Evolutionary conservation across 2,797 vertebrate species (phyloP).

Genomic region (Antennarius maculatus): DNA sequence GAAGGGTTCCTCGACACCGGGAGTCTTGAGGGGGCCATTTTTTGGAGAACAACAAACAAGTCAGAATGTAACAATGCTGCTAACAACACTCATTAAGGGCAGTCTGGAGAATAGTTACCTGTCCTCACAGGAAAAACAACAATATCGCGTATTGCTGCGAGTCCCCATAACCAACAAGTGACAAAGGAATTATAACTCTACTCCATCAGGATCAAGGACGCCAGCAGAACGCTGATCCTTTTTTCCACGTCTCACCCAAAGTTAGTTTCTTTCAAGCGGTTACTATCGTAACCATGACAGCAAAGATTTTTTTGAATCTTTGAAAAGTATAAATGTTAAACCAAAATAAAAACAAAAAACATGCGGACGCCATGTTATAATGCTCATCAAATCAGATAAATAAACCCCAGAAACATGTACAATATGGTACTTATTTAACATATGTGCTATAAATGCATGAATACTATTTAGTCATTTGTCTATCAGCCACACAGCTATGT

Average conservation of each 20-base stretch:
- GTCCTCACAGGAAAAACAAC: conserved; percentile 3
- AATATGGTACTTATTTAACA: too few species aligned
- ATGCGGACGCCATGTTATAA: neutral
- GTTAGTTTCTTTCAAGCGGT: neutral
- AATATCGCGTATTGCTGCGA: neutral
- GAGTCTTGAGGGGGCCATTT: conserved; percentile 46
- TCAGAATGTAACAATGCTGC: conserved; percentile 44
- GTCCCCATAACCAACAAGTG: conserved; percentile 8
- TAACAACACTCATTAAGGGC: conserved; percentile 43
- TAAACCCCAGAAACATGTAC: too few species aligned
- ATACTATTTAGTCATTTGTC: conserved; percentile 47
- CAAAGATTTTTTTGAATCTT: neutral
- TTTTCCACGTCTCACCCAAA: neutral
- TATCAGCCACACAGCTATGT: conserved; percentile 36
- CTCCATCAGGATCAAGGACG: neutral
- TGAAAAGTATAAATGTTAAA: neutral
- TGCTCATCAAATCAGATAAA: too few species aligned
- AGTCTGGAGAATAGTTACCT: conserved; percentile 29
- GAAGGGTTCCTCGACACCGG: conserved; percentile 68
- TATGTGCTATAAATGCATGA: too few species aligned
- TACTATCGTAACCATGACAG: neutral
- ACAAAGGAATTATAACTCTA: conserved; percentile 5
- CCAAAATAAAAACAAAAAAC: neutral
- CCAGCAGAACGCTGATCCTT: neutral
- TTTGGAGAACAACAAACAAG: conserved; percentile 52